Evolutionary conservation across 2,113 vertebrate species (phyloP).

Genomic region (Xenopus tropicalis): DNA sequence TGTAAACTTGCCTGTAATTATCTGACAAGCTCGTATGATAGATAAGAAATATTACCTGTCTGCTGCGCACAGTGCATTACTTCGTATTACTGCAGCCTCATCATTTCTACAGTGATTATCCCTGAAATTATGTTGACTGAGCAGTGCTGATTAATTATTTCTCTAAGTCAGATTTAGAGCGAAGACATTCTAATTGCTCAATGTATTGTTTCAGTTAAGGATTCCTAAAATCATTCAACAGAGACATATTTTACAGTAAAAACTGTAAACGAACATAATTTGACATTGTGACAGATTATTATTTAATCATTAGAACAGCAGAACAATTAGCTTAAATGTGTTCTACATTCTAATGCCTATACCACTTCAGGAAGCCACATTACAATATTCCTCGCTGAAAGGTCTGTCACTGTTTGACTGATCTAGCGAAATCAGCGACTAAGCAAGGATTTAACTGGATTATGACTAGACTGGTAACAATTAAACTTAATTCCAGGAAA

Average conservation of each 20-base stretch:
- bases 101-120: conserved; percentile 53
- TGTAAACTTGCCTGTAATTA: conserved; percentile 2
- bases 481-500: conserved; percentile 61
- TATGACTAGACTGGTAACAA: conserved; percentile 55
- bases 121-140: conserved; percentile 58
- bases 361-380: conserved; percentile 57
- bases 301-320: conserved; percentile 58
- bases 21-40: conserved; percentile 1
- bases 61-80: conserved; percentile 43
- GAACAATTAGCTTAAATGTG: conserved; percentile 63
- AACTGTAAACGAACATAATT: conserved; percentile 57
- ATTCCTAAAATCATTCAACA: conserved; percentile 57
- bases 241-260: conserved; percentile 57
- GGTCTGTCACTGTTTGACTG: conserved; percentile 51
- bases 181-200: conserved; percentile 63
- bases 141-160: conserved; percentile 56
- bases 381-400: conserved; percentile 52
- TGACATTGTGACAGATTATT: conserved; percentile 67
- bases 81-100: conserved; percentile 45
- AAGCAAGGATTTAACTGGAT: conserved; percentile 61
- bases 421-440: conserved; percentile 61
- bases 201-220: conserved; percentile 56
- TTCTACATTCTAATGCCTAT: conserved; percentile 59
- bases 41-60: conserved; percentile 45
- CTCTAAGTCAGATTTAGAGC: conserved; percentile 52